Percentiles rank a stretch among this genome's conserved stretches.
These are phyloP conservation scores for Chromobotia macracanthus DNA, from an alignment of 2,797 vertebrate species.

Conservation along the genomic window DNA sequence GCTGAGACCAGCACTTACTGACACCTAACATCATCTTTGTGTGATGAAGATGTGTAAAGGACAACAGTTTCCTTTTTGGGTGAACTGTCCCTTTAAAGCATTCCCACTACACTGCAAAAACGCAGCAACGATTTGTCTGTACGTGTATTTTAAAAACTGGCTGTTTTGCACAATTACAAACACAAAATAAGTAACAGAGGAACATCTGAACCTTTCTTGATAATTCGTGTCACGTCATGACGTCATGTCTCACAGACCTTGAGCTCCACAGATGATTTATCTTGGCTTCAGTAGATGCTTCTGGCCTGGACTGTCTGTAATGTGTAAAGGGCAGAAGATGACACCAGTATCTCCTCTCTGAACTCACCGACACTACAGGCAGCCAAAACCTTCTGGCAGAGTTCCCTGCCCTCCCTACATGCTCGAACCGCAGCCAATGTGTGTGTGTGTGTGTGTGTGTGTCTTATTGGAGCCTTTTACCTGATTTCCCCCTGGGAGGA, in stretches of 20 bases:
- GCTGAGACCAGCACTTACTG: too few relatives aligned
- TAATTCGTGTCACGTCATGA: constrained; percentile 32
- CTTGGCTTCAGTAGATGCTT: constrained; percentile 44
- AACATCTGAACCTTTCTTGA: constrained; percentile 27
- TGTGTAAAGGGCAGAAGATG: constrained; percentile 48
- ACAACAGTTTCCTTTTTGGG: too few relatives aligned
- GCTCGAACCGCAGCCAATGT: not conserved
- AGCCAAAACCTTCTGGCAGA: constrained; percentile 54
- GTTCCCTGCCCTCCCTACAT: constrained; percentile 42
- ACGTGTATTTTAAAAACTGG: too few relatives aligned
- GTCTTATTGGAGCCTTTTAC: constrained; percentile 17
- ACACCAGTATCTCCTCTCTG: constrained; percentile 53
- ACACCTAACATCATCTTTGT: too few relatives aligned
- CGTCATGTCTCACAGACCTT: constrained; percentile 24
- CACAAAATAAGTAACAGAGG: not conserved
- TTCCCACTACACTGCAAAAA: too few relatives aligned
- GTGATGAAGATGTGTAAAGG: too few relatives aligned
- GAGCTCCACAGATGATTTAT: constrained; percentile 52
- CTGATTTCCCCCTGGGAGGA: constrained; percentile 29
- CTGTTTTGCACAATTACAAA: not conserved
- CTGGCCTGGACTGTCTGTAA: constrained; percentile 52
- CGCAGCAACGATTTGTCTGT: too few relatives aligned
- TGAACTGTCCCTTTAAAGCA: not conserved
- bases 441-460: constrained; percentile 23
- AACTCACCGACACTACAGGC: constrained; percentile 50